Evolutionary conservation across 2,113 vertebrate species (phyloP).

Genomic region (Hystrix cristata): DNA sequence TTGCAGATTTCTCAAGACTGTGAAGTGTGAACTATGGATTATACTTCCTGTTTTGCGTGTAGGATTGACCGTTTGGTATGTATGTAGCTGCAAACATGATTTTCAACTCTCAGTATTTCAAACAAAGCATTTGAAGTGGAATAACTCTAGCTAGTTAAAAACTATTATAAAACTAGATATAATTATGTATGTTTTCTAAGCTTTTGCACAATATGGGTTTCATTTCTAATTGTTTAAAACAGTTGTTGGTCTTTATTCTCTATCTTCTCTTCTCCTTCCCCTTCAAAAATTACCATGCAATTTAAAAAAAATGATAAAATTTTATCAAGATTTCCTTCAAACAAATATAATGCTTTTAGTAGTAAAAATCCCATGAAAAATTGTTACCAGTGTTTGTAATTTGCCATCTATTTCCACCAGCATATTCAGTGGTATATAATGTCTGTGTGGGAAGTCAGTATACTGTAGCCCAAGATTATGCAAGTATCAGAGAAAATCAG

Average conservation of each 20-base stretch:
- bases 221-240: not conserved
- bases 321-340: not conserved
- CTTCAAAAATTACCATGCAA: not conserved
- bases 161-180: not conserved
- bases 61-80: not conserved
- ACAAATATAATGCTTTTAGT: not conserved
- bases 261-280: not conserved
- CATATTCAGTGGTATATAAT: not conserved
- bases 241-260: not conserved
- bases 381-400: not conserved
- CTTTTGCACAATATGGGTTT: not conserved
- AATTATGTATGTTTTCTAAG: not conserved
- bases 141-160: not conserved
- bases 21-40: not conserved
- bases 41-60: not conserved
- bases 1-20: not conserved
- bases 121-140: not conserved
- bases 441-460: not conserved
- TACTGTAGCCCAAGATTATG: not conserved
- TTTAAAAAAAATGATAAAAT: not conserved
- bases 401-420: not conserved
- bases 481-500: not conserved
- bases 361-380: not conserved
- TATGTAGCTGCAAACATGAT: not conserved
- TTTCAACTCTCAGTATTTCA: not conserved